These are phyloP conservation scores for Oxyura jamaicensis DNA, from an alignment of 2,113 vertebrate species.

Conservation along the genomic window DNA sequence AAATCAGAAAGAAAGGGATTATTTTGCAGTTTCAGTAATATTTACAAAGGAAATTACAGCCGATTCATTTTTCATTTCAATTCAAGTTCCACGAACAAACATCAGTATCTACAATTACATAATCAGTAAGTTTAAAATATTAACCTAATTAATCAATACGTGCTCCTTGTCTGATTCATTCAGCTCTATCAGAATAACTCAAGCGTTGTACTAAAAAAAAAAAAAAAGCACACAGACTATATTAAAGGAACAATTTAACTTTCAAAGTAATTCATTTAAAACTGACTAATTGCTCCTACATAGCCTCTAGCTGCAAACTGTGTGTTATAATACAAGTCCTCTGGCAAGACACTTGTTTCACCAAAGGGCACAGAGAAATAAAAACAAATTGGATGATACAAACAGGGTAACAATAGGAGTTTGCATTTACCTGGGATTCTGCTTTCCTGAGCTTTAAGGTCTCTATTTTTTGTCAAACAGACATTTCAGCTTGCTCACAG, in stretches of 20 bases:
- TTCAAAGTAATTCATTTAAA: conserved; percentile 54
- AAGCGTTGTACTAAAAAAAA: background rate
- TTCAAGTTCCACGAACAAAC: background rate
- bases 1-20: background rate
- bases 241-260: conserved; percentile 23
- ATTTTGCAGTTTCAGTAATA: conserved; percentile 2
- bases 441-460: background rate
- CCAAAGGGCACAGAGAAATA: background rate
- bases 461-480: background rate
- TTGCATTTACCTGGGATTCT: conserved; percentile 6
- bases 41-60: background rate
- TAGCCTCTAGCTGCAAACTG: conserved; percentile 35
- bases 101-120: background rate
- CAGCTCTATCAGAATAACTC: background rate
- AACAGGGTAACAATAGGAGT: background rate
- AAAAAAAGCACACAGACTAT: background rate
- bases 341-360: background rate
- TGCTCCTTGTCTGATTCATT: background rate
- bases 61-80: background rate
- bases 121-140: background rate
- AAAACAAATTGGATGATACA: background rate
- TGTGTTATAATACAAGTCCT: conserved; percentile 15
- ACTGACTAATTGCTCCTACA: conserved; percentile 48
- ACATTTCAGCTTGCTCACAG: conserved; percentile 38
- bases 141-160: background rate